A percentile compares a stretch with the other conserved stretches of the same genome.
These are phyloP conservation scores for Monopis laevigella DNA, from an alignment of 2,888 invertebrate species.

Conservation along the genomic window DNA sequence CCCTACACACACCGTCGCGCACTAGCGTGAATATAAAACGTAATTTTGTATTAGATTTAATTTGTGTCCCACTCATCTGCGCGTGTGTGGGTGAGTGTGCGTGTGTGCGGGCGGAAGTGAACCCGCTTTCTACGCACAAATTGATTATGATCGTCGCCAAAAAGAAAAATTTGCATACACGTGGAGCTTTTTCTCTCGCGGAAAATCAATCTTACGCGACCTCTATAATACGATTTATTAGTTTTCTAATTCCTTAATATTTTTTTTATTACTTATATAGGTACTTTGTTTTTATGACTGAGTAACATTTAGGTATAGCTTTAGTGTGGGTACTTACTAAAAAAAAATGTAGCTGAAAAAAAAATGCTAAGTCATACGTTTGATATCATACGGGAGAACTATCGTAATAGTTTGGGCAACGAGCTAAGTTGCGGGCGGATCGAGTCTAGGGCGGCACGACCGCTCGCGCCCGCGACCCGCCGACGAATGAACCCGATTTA, in stretches of 20 bases:
- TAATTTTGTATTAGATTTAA: slow-evolving; percentile 69
- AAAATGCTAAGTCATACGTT: neutral
- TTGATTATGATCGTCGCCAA: slow-evolving; percentile 62
- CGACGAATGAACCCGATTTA: slow-evolving; percentile 63
- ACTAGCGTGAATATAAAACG: slow-evolving; percentile 62
- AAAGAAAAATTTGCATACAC: slow-evolving; percentile 61
- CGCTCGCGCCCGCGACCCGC: slow-evolving; percentile 55
- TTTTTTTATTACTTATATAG: too few species aligned
- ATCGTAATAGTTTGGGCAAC: slow-evolving; percentile 26
- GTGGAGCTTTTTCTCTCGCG: slow-evolving; percentile 29
- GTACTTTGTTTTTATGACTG: too few species aligned
- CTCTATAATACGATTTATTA: too few species aligned
- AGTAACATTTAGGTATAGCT: too few species aligned
- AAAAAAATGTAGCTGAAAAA: neutral
- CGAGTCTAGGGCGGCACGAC: slow-evolving; percentile 32
- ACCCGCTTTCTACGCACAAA: slow-evolving; percentile 59
- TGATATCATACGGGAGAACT: slow-evolving; percentile 15
- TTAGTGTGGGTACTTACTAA: too few species aligned
- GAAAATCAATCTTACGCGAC: slow-evolving; percentile 6
- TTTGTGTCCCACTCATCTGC: slow-evolving; percentile 43
- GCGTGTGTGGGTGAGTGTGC: slow-evolving; percentile 26
- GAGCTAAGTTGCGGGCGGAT: slow-evolving; percentile 28
- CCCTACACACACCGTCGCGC: slow-evolving; percentile 53
- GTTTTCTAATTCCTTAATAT: too few species aligned
- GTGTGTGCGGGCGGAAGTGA: slow-evolving; percentile 39